Evolutionary conservation across 2,888 invertebrate species (phyloP).

Genomic region (Ophion obscuratus): DNA sequence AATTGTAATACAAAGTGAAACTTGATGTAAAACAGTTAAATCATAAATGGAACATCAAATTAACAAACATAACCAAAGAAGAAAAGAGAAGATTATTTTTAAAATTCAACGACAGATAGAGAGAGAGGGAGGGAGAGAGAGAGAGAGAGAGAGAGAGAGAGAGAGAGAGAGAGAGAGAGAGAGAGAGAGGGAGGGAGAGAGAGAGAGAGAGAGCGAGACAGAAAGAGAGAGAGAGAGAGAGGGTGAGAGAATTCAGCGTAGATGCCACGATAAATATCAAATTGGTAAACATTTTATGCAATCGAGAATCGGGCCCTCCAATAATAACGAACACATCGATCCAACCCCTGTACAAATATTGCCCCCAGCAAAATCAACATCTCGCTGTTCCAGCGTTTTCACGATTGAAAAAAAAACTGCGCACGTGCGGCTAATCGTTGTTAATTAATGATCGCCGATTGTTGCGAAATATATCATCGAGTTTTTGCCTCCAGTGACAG

Average conservation of each 20-base stretch:
- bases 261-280: background rate
- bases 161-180: background rate
- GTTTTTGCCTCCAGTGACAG: background rate
- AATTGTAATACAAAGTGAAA: too few relatives aligned
- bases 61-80: too few relatives aligned
- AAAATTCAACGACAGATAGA: too few relatives aligned
- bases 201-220: too few relatives aligned
- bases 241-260: background rate
- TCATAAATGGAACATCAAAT: too few relatives aligned
- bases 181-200: background rate
- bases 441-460: background rate
- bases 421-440: background rate
- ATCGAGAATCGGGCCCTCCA: background rate
- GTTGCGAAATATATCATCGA: background rate
- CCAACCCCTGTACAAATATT: background rate
- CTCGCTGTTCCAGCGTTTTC: background rate
- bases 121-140: too few relatives aligned
- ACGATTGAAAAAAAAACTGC: background rate
- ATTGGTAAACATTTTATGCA: constrained; percentile 21
- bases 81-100: too few relatives aligned
- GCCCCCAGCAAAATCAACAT: constrained; percentile 8
- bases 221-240: background rate
- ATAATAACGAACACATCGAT: background rate
- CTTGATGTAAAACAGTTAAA: too few relatives aligned
- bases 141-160: too few relatives aligned